Evolutionary conservation across 2,113 vertebrate species (phyloP).

Genomic region (Eupsittula cactorum): DNA sequence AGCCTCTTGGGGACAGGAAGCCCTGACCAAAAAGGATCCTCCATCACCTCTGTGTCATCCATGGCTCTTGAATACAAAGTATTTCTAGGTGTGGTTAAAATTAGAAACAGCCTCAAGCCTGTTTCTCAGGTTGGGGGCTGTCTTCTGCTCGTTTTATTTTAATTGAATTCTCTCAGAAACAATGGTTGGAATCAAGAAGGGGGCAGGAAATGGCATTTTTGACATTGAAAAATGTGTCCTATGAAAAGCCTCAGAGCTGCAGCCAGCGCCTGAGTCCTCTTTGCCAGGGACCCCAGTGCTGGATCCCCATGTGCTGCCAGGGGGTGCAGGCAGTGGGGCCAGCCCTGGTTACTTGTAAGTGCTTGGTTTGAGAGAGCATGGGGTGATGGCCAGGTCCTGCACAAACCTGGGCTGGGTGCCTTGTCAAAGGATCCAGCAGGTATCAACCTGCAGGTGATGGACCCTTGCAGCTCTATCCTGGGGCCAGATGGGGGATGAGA

Average conservation of each 20-base stretch:
- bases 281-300: not conserved
- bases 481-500: not conserved
- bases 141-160: not conserved
- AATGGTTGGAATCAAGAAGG: not conserved
- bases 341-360: not conserved
- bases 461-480: not conserved
- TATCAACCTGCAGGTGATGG: not conserved
- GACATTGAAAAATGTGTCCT: not conserved
- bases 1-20: not conserved
- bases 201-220: not conserved
- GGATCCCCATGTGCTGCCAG: fast-evolving
- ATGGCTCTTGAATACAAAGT: not conserved
- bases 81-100: not conserved
- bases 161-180: not conserved
- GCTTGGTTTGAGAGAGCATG: fast-evolving
- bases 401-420: too few relatives aligned
- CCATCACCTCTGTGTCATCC: not conserved
- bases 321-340: not conserved
- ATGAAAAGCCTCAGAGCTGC: not conserved
- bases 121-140: not conserved
- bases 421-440: not conserved
- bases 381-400: not conserved
- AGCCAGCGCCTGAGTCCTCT: not conserved
- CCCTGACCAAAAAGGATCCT: not conserved
- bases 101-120: not conserved